Percentiles rank a stretch among this genome's conserved stretches.
Conservation (phyloP, 2,797 vertebrate species). For the Remorina albescens region DNA sequence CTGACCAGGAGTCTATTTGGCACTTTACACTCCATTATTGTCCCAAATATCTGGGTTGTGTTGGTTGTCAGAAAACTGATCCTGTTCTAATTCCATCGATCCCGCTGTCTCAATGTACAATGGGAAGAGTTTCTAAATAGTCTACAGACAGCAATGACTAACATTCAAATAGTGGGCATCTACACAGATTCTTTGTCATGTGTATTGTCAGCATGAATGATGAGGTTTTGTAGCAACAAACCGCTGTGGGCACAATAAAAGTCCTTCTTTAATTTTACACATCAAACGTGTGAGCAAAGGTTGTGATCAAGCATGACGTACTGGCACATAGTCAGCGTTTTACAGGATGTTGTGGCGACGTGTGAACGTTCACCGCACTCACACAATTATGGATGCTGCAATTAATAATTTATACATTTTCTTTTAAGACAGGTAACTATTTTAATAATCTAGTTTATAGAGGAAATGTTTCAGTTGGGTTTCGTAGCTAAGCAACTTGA, state of each 20-base stretch:
- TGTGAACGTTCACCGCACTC: background rate
- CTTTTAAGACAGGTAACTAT: background rate
- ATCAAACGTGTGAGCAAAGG: conserved; percentile 5
- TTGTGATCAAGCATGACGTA: background rate
- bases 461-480: background rate
- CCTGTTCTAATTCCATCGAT: background rate
- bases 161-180: background rate
- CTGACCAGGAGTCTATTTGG: conserved; percentile 33
- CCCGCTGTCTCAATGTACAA: conserved; percentile 1
- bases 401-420: background rate
- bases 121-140: background rate
- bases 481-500: background rate
- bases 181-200: background rate
- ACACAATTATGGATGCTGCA: background rate
- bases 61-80: too few relatives aligned
- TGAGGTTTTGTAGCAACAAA: background rate
- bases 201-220: background rate
- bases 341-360: background rate
- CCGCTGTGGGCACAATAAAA: background rate
- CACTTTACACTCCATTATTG: conserved; percentile 27
- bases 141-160: too few relatives aligned
- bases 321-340: background rate
- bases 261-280: conserved; percentile 11
- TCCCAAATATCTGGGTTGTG: background rate
- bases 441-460: background rate